Evolutionary conservation across 2,888 invertebrate species (phyloP).

Genomic region (Synanthedon vespiformis): DNA sequence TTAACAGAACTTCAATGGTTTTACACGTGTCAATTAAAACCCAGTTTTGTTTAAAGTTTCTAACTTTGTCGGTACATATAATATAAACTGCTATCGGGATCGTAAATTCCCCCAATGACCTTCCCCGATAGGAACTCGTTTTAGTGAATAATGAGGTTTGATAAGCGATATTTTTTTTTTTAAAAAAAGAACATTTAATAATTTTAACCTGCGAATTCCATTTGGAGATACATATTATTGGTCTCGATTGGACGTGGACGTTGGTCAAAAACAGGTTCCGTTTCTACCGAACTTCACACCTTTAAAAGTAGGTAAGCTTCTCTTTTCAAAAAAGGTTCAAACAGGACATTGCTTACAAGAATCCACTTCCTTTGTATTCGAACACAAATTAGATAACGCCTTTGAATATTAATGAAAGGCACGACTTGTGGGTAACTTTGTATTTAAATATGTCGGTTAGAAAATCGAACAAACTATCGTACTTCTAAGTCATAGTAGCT

Average conservation of each 20-base stretch:
- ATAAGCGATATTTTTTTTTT: background rate
- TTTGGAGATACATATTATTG: too few relatives aligned
- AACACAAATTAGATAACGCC: conserved; percentile 52
- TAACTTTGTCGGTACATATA: conserved; percentile 18
- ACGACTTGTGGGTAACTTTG: conserved; percentile 11
- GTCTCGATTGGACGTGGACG: too few relatives aligned
- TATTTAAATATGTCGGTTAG: conserved; percentile 5
- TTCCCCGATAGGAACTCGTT: conserved; percentile 7
- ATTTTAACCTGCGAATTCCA: too few relatives aligned
- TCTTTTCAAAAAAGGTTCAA: conserved; percentile 18
- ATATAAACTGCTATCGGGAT: conserved; percentile 13
- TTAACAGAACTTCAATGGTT: too few relatives aligned
- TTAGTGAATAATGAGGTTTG: background rate
- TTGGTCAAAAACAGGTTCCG: too few relatives aligned
- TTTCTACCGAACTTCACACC: too few relatives aligned
- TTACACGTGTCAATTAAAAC: too few relatives aligned
- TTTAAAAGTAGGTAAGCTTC: too few relatives aligned
- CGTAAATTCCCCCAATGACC: conserved; percentile 22
- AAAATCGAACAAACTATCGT: conserved; percentile 10
- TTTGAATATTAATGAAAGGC: conserved; percentile 50
- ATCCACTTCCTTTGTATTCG: conserved; percentile 50
- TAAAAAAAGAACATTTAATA: too few relatives aligned
- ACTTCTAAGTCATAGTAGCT: too few relatives aligned
- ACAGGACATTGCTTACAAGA: conserved; percentile 39
- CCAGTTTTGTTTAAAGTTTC: background rate